Percentiles rank a stretch among this genome's conserved stretches.
phyloP scores from a whole-genome alignment of 2,888 invertebrate genomes.

The Exephanes ischioxanthus region DNA sequence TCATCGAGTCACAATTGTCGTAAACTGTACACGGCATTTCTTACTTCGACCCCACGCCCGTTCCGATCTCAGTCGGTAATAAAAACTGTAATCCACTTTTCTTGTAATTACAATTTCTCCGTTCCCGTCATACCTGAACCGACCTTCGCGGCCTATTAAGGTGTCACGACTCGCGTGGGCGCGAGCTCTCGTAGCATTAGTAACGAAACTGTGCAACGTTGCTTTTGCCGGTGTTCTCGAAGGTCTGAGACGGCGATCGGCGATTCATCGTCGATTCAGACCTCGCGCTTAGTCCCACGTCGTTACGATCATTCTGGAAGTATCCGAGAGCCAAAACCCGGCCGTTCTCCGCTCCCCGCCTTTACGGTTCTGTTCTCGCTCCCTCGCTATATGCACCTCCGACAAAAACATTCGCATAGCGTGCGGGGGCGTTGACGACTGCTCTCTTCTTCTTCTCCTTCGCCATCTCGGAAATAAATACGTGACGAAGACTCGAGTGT shows the following conservation, averaged over 20 bases:
- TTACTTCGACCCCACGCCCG: background rate
- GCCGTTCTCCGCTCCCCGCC: background rate
- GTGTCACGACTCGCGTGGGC: conserved; percentile 50
- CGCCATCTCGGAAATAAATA: conserved; percentile 65
- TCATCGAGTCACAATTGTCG: background rate
- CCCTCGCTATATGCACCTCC: conserved; percentile 37
- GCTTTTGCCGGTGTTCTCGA: conserved; percentile 1
- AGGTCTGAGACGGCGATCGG: conserved; percentile 16
- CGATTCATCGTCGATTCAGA: conserved; percentile 62
- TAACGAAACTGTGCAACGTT: conserved; percentile 38
- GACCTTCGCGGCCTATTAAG: conserved; percentile 41
- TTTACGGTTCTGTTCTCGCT: conserved; percentile 13
- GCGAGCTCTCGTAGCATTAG: conserved; percentile 15
- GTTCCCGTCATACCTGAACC: conserved; percentile 28
- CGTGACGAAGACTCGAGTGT: conserved; percentile 58
- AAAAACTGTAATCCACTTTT: background rate
- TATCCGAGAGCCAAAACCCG: conserved; percentile 32
- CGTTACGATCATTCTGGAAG: conserved; percentile 59
- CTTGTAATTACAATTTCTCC: background rate
- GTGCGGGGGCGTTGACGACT: conserved; percentile 36
- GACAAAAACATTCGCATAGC: conserved; percentile 30
- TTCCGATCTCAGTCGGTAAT: too few species aligned
- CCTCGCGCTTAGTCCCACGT: conserved; percentile 62
- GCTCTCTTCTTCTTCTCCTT: conserved; percentile 19
- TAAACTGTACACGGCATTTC: background rate